Base-by-base conservation (phyloP, 53 echinoderm and acorn worm genomes). In the Echinometra lucunter region DNA sequence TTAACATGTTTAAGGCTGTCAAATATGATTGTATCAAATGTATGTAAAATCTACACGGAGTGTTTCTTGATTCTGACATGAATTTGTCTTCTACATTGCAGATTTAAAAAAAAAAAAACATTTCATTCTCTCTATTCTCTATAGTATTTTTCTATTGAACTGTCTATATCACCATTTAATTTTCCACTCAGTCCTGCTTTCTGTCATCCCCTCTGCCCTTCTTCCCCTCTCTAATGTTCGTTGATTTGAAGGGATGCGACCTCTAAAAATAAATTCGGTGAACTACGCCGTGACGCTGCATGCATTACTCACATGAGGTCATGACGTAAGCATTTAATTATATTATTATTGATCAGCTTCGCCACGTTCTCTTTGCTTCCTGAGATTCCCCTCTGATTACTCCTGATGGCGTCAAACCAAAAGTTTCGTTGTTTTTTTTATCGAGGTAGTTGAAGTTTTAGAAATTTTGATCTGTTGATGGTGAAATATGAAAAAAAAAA, bases 311-410 rank as follows among this genome's bases (percentile, higher is more conserved):
- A 78, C 38, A 78, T n/a, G n/a, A n/a, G 16, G 32, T 72, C 72
- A 28, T 78, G 78, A 78, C 78, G 78, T 6, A 78, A 78, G 42
- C 13, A 78, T 78, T 78, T 78, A 78, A 78, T 78, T 15, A 78
- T 78, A 78, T 78, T 78, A 78, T 78, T 78, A 78, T 78, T 30
- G 78, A 78, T 78, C 78, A 18, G 42, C 78, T 78, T 40, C 21
- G 42, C 40, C 78, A 16, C 78, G 18, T 78, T 78, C 38, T 78
- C 78, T 18, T 78, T 38, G 78, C 78, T 38, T 42, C 42, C 3
- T 23, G 5, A 40, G 42, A 21, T 35, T 78, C 1, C 16, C 78
- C 42, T 23, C 0, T 18, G 42, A 21, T 35, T 78, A 0, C 16
- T 42, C 42, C 19, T 42, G 42, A 21, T 42, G 38, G 35, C 16